Base-by-base conservation (phyloP, 2,888 invertebrate genomes). In the Agrotis segetum region DNA sequence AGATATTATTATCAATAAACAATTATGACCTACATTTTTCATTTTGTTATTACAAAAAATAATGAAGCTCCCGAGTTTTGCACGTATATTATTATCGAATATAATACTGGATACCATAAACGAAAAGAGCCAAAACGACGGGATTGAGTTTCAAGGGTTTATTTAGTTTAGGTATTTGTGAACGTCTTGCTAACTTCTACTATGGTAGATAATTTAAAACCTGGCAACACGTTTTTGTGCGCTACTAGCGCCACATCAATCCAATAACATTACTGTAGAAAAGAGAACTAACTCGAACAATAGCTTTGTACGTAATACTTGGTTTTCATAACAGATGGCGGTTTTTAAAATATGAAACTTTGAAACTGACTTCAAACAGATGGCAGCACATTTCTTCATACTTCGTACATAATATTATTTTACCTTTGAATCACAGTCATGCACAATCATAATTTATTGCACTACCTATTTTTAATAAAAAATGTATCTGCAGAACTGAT, bases 311-410 rank as follows among this genome's bases (percentile, higher is more conserved):
- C 24, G 3, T 69, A 14, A 64, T 76, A 53, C 14, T 3, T 16
- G 0, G 0, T 13, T 17, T 0, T 11, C 0, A 16, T 9, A 58
- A 60, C n/a, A 78, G 78, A 78, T 78, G 78, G 77, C 77, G 17
- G 9, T 52, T n/a, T n/a, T n/a, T n/a, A n/a, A n/a, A n/a, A 24
- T 52, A 19, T 4, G 14, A 47, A 46, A n/a, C 6, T 2, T 11
- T 4, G n/a, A 24, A 24, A 46, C 16, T 52, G 0, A 16, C 0
- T 19, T 40, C 11, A 1, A 0, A 58, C 19, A 79, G 79, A 72
- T 82, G 82, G 66, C 79, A 78, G 72, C 53, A 81, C 49, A 24
- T 49, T n/a, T n/a, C n/a, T n/a, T n/a, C n/a, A n/a, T n/a, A n/a
- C n/a, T n/a, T n/a, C 16, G 44, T 44, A 34, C 29, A 34, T 9